Conservation (phyloP, 2,797 vertebrate genomes). For the Scleropages formosus region DNA sequence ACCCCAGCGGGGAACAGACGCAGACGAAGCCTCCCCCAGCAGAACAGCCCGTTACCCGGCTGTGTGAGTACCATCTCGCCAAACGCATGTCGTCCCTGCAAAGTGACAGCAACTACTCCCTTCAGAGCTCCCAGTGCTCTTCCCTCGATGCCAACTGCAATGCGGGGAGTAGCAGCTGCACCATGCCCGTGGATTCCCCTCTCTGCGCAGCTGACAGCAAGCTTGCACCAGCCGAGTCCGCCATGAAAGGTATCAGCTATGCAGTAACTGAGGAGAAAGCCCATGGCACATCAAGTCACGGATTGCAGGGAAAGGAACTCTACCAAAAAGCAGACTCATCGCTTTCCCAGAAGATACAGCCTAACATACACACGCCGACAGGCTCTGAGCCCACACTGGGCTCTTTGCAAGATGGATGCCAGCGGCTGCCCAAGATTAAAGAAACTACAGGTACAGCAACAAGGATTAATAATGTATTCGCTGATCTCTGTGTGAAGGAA, state of each 20-base stretch:
- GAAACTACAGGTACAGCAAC: slow-evolving; percentile 98
- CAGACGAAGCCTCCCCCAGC: slow-evolving; percentile 72
- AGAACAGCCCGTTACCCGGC: slow-evolving; percentile 77
- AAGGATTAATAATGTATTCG: slow-evolving; percentile 44
- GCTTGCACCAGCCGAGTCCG: slow-evolving; percentile 72
- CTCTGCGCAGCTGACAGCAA: slow-evolving; percentile 76
- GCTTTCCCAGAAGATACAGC: slow-evolving; percentile 77
- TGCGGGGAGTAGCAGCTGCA: slow-evolving; percentile 79
- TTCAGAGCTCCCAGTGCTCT: slow-evolving; percentile 88
- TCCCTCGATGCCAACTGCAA: slow-evolving; percentile 87
- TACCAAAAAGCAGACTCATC: slow-evolving; percentile 80
- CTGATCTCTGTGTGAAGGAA: slow-evolving; percentile 27
- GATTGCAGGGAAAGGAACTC: slow-evolving; percentile 70
- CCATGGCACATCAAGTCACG: slow-evolving; percentile 67
- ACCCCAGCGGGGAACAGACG: slow-evolving; percentile 69
- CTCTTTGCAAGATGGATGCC: slow-evolving; percentile 81
- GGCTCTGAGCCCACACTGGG: slow-evolving; percentile 81
- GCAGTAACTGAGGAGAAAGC: slow-evolving; percentile 64
- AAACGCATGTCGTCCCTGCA: slow-evolving; percentile 89
- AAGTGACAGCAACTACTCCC: slow-evolving; percentile 84
- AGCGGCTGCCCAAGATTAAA: slow-evolving; percentile 94
- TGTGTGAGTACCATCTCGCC: slow-evolving; percentile 89
- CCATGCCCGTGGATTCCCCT: slow-evolving; percentile 82
- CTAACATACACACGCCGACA: slow-evolving; percentile 76
- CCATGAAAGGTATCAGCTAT: slow-evolving; percentile 51